A percentile compares a stretch with the other conserved stretches of the same genome.
Evolutionary conservation across 2,888 invertebrate species (phyloP).

Genomic region (Tuta absoluta): DNA sequence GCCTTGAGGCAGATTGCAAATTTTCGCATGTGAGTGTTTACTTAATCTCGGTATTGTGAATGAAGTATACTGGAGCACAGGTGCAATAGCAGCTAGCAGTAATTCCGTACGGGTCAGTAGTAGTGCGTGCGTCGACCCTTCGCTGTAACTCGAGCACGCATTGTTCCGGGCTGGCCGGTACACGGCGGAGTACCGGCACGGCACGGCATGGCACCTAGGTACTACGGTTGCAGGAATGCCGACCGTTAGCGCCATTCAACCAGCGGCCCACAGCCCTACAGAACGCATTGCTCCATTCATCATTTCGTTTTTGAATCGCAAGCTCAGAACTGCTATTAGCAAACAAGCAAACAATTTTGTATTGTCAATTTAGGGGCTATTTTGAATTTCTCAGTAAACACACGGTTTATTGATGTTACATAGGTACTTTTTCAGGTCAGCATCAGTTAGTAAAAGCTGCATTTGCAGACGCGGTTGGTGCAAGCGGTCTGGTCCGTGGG

Average conservation of each 20-base stretch:
- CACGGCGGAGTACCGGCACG: too few species aligned
- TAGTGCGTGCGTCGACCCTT: conserved; percentile 28
- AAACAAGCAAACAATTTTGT: too few species aligned
- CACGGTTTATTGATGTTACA: too few species aligned
- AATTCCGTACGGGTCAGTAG: neutral
- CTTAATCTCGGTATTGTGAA: neutral
- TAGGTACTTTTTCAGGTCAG: too few species aligned
- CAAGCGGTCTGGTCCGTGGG: neutral
- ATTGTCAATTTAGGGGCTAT: too few species aligned
- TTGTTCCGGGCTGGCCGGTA: neutral
- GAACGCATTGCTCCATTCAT: neutral
- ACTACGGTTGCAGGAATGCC: conserved; percentile 5
- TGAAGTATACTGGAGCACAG: neutral
- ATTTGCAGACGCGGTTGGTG: neutral
- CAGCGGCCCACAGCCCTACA: conserved; percentile 2
- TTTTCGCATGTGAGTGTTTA: neutral
- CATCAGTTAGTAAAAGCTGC: neutral
- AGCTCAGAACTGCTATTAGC: too few species aligned
- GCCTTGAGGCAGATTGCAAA: neutral
- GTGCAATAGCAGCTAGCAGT: neutral
- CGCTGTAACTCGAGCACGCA: conserved; percentile 20
- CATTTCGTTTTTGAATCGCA: neutral
- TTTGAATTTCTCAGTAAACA: too few species aligned
- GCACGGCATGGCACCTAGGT: too few species aligned
- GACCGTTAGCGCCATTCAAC: conserved; percentile 13